Percentiles rank a stretch among this genome's conserved stretches.
Conservation (phyloP, 2,113 vertebrate genomes). For the Heloderma charlesbogerti region DNA sequence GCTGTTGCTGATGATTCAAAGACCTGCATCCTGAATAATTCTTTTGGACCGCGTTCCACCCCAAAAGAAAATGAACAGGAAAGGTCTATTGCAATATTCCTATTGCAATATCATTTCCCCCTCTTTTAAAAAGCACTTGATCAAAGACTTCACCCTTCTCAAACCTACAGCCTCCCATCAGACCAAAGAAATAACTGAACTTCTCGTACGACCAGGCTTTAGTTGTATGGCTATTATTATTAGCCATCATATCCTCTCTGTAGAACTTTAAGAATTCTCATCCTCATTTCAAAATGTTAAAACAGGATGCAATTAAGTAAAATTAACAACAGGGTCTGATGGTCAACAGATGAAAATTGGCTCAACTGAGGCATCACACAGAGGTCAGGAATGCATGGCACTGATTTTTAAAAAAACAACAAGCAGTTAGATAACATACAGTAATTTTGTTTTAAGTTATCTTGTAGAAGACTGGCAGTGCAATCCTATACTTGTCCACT, state of each 20-base stretch:
- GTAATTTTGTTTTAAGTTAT: neutral
- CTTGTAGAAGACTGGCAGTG: neutral
- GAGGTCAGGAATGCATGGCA: constrained; percentile 74
- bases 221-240: neutral
- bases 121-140: constrained; percentile 22
- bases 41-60: constrained; percentile 28
- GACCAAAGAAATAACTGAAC: constrained; percentile 38
- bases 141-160: constrained; percentile 22
- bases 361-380: constrained; percentile 59
- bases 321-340: constrained; percentile 88
- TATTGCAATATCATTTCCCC: neutral
- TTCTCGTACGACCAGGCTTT: constrained; percentile 36
- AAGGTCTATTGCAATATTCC: constrained; percentile 18
- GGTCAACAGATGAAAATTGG: constrained; percentile 85
- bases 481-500: neutral
- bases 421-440: constrained; percentile 63
- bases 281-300: constrained; percentile 81
- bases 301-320: constrained; percentile 88
- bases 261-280: constrained; percentile 64
- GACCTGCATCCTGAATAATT: neutral
- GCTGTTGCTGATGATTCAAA: neutral
- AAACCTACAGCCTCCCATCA: neutral
- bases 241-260: constrained; percentile 49
- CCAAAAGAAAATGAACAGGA: constrained; percentile 7
- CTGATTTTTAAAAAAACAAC: constrained; percentile 30